A percentile compares a stretch with the other conserved stretches of the same genome.
Conservation (phyloP, 2,113 vertebrate genomes). For the Saimiri boliviensis region DNA sequence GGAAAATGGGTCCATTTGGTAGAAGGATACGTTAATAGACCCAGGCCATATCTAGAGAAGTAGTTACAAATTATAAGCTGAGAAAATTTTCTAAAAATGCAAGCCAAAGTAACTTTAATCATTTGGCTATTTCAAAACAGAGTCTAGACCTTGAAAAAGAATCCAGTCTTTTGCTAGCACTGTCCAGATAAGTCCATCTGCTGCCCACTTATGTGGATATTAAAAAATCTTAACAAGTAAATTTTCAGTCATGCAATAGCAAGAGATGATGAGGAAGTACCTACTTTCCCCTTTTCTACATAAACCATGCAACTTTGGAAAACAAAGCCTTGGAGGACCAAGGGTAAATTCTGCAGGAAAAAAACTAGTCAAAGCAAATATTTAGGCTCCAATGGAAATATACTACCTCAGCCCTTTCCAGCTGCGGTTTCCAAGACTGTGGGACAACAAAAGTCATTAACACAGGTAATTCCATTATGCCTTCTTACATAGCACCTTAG, state of each 20-base stretch:
- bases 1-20: background rate
- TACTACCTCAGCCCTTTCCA: background rate
- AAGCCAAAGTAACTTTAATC: background rate
- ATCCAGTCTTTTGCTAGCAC: background rate
- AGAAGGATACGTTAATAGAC: background rate
- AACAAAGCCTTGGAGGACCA: background rate
- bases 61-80: background rate
- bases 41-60: background rate
- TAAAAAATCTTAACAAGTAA: background rate
- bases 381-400: background rate
- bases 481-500: background rate
- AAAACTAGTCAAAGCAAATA: background rate
- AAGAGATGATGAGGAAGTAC: background rate
- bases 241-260: background rate
- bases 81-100: conserved; percentile 12
- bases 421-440: background rate
- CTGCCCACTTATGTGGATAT: background rate
- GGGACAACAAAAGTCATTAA: background rate
- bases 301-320: background rate
- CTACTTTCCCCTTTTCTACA: background rate
- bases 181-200: background rate
- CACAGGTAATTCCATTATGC: conserved; percentile 17
- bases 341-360: background rate
- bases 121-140: background rate
- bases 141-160: conserved; percentile 7